These are phyloP conservation scores for Sturnus vulgaris DNA, from an alignment of 2,113 vertebrate species.

Conservation along the genomic window DNA sequence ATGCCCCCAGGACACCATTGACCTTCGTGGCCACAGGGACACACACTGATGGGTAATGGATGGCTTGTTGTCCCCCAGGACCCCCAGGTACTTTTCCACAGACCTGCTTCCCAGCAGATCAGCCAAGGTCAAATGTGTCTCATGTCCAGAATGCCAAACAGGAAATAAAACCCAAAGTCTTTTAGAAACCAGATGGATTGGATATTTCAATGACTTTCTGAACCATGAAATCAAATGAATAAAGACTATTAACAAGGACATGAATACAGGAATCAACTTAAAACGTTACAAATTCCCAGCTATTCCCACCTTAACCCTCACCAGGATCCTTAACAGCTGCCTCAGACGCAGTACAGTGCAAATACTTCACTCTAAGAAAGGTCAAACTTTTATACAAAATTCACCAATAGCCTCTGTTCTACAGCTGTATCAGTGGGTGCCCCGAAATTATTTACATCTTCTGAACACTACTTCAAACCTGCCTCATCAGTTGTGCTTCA, in stretches of 20 bases:
- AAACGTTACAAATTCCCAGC: not conserved
- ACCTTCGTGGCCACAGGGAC: not conserved
- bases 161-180: not conserved
- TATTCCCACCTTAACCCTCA: not conserved
- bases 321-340: not conserved
- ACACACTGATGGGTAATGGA: not conserved
- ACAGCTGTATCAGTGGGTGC: not conserved
- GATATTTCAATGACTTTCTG: not conserved
- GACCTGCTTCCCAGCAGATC: not conserved
- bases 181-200: not conserved
- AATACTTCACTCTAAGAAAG: not conserved
- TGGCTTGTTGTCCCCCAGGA: not conserved
- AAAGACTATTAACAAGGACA: not conserved
- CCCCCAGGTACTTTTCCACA: rapidly evolving
- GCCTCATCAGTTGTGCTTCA: not conserved
- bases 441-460: not conserved
- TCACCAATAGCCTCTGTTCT: not conserved
- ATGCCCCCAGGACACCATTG: not conserved
- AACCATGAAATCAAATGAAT: not conserved
- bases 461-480: not conserved
- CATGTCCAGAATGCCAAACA: not conserved
- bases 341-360: not conserved
- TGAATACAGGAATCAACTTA: not conserved
- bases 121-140: not conserved
- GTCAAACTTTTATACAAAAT: not conserved